Conservation (phyloP, 1,140 invertebrate species). For the Hycleus phaleratus region DNA sequence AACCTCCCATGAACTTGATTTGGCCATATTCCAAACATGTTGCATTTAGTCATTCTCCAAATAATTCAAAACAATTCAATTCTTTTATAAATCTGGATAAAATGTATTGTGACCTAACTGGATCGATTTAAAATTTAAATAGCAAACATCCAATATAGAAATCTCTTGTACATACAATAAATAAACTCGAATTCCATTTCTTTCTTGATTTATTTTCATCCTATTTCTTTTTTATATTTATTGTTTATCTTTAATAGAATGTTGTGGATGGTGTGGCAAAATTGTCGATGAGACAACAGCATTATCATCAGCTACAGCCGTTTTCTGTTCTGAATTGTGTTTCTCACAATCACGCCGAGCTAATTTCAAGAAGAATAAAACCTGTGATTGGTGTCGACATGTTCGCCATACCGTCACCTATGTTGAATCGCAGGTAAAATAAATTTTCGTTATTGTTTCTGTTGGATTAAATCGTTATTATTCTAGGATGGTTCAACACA, state of each 20-base stretch:
- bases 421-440: constrained; percentile 69
- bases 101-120: neutral
- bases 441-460: neutral
- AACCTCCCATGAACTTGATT: too few relatives aligned
- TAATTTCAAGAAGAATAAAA: constrained; percentile 83
- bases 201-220: too few relatives aligned
- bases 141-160: too few relatives aligned
- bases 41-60: too few relatives aligned
- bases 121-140: neutral
- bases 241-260: constrained; percentile 25
- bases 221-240: too few relatives aligned
- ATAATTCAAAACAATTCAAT: too few relatives aligned
- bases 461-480: constrained; percentile 5
- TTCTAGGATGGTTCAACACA: constrained; percentile 67
- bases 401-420: constrained; percentile 86
- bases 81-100: too few relatives aligned
- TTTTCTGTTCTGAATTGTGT: constrained; percentile 81
- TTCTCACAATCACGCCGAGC: constrained; percentile 80
- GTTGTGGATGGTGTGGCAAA: constrained; percentile 39
- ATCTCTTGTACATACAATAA: too few relatives aligned
- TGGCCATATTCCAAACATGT: too few relatives aligned
- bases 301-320: constrained; percentile 48
- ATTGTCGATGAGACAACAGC: constrained; percentile 30
- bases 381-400: constrained; percentile 90
- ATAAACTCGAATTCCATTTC: too few relatives aligned